Evolutionary conservation across 1,140 invertebrate genomes (phyloP).

Genomic region (Drosophila busckii): DNA sequence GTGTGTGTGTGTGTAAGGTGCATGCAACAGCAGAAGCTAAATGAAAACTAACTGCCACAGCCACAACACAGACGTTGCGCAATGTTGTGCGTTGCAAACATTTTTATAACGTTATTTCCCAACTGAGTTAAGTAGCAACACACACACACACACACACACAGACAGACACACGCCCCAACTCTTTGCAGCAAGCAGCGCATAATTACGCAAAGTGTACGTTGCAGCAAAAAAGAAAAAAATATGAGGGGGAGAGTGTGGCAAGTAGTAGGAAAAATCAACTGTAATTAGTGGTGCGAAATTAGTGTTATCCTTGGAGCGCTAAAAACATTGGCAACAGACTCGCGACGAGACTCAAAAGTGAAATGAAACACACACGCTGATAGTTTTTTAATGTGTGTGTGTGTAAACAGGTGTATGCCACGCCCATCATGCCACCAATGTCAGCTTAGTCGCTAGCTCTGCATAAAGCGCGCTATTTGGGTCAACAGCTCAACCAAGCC

Average conservation of each 20-base stretch:
- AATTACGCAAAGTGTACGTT: slow-evolving; percentile 43
- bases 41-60: not conserved
- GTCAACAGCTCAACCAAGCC: slow-evolving; percentile 48
- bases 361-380: slow-evolving; percentile 59
- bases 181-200: too few relatives aligned
- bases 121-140: slow-evolving; percentile 55
- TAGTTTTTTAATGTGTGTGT: slow-evolving; percentile 51
- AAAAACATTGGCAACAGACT: slow-evolving; percentile 13
- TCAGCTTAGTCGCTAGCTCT: slow-evolving; percentile 10
- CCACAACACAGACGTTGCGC: slow-evolving; percentile 2
- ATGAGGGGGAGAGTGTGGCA: not conserved
- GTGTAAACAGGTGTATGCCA: slow-evolving; percentile 23
- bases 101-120: slow-evolving; percentile 57
- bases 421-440: not conserved
- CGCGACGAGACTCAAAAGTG: slow-evolving; percentile 31
- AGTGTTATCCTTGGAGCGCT: slow-evolving; percentile 46
- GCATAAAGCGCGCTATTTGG: slow-evolving; percentile 39
- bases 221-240: not conserved
- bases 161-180: too few relatives aligned
- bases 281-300: slow-evolving; percentile 71
- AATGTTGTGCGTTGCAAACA: slow-evolving; percentile 14
- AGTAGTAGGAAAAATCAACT: slow-evolving; percentile 25
- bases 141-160: slow-evolving; percentile 21
- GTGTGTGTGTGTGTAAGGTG: too few relatives aligned
- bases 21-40: too few relatives aligned